These are phyloP conservation scores for Synanthedon formicaeformis DNA, from an alignment of 2,888 invertebrate genomes.

Conservation along the genomic window DNA sequence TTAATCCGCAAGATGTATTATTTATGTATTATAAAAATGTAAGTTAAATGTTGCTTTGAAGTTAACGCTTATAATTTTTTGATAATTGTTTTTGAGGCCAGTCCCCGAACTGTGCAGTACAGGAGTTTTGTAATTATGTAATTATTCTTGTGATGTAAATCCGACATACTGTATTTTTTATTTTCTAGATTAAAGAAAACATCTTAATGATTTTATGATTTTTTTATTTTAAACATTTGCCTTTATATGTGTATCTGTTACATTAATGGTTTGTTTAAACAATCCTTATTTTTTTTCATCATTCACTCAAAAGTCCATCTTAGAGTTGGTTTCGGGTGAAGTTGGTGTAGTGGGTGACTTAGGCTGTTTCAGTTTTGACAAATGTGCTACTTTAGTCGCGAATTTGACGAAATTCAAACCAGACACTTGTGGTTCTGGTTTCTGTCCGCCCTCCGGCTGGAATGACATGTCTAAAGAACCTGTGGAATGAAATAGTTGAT, in stretches of 20 bases:
- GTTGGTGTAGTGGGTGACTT: conserved; percentile 50
- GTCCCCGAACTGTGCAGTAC: conserved; percentile 47
- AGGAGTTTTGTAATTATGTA: conserved; percentile 70
- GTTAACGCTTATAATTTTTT: conserved; percentile 53
- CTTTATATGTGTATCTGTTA: too few relatives aligned
- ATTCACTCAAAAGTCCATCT: conserved; percentile 43
- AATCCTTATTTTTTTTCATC: too few relatives aligned
- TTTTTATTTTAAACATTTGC: conserved; percentile 3
- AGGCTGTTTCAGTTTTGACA: conserved; percentile 47
- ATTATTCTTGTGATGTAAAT: conserved; percentile 70
- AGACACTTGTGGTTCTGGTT: conserved; percentile 46
- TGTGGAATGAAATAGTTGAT: conserved; percentile 11
- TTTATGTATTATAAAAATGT: conserved; percentile 67
- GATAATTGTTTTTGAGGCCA: conserved; percentile 57
- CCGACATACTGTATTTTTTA: conserved; percentile 70
- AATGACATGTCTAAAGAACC: conserved; percentile 53
- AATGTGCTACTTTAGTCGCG: conserved; percentile 52
- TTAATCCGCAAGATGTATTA: conserved; percentile 67
- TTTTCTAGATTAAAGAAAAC: conserved; percentile 71
- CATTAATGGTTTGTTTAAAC: too few relatives aligned
- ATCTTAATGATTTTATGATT: conserved; percentile 40
- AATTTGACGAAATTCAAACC: conserved; percentile 55
- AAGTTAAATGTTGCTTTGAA: conserved; percentile 68
- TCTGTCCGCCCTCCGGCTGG: conserved; percentile 43
- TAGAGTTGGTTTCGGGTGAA: conserved; percentile 19